These are phyloP conservation scores for Hylia prasina DNA, from an alignment of 2,113 vertebrate genomes.

Conservation along the genomic window DNA sequence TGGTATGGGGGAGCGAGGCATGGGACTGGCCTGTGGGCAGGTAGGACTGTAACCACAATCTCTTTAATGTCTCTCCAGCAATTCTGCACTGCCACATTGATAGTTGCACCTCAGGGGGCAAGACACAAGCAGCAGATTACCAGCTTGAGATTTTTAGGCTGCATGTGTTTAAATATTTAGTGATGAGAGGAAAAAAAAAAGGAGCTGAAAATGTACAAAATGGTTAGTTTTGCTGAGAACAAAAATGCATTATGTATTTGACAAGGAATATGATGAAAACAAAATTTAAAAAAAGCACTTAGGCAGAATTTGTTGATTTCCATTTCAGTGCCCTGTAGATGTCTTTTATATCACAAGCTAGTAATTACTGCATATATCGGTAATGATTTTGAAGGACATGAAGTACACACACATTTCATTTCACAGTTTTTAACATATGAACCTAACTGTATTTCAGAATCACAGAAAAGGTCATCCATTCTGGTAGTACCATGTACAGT, in stretches of 20 bases:
- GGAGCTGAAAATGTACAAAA: slow-evolving; percentile 45
- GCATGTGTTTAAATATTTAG: slow-evolving; percentile 71
- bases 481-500: background rate
- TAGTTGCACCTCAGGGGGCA: background rate
- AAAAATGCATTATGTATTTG: slow-evolving; percentile 68
- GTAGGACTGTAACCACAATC: slow-evolving; percentile 62
- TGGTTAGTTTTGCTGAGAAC: slow-evolving; percentile 62
- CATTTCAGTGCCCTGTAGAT: slow-evolving; percentile 49
- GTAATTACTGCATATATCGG: slow-evolving; percentile 46
- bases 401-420: slow-evolving; percentile 25
- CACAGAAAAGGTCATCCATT: background rate
- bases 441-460: slow-evolving; percentile 29
- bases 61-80: background rate
- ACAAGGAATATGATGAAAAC: slow-evolving; percentile 64
- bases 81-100: background rate
- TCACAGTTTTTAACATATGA: slow-evolving; percentile 34
- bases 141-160: slow-evolving; percentile 44
- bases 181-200: slow-evolving; percentile 35
- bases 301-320: slow-evolving; percentile 56
- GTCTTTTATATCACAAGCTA: slow-evolving; percentile 52
- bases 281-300: slow-evolving; percentile 43
- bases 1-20: slow-evolving; percentile 96
- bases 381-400: slow-evolving; percentile 61
- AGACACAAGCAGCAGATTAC: slow-evolving; percentile 15
- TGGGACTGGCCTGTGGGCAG: slow-evolving; percentile 96